Conservation (phyloP, 1,140 invertebrate species). For the Agrilus planipennis region DNA sequence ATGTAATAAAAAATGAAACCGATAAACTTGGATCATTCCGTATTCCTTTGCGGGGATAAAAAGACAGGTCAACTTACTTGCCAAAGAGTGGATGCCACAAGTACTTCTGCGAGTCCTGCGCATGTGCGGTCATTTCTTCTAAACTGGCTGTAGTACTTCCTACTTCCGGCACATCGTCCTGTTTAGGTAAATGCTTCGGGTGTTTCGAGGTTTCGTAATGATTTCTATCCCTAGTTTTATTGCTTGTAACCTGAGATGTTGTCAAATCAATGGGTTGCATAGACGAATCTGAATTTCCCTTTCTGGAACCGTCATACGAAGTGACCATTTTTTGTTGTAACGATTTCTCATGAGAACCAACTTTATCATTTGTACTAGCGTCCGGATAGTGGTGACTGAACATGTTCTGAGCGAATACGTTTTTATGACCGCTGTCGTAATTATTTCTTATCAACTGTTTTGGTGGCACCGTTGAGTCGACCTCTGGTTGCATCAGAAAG, state of each 20-base stretch:
- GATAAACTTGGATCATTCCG: no score
- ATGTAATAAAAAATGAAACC: no score
- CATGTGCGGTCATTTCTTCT: conserved; percentile 24
- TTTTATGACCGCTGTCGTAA: no score
- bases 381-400: no score
- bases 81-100: conserved; percentile 59
- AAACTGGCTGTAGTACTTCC: conserved; percentile 42
- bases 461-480: no score
- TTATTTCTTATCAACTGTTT: no score
- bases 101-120: conserved; percentile 41
- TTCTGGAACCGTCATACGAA: background rate
- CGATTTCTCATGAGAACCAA: background rate
- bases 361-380: no score
- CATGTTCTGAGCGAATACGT: no score
- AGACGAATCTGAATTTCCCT: background rate
- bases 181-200: conserved; percentile 24
- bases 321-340: background rate
- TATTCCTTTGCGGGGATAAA: no score
- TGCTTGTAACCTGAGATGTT: conserved; percentile 17
- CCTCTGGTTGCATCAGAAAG: no score
- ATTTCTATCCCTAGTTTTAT: conserved; percentile 35
- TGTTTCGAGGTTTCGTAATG: conserved; percentile 33
- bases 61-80: conserved; percentile 52
- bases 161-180: conserved; percentile 41
- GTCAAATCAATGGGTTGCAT: conserved; percentile 25